Base-by-base conservation (phyloP, 2,113 vertebrate genomes). In the Anthoscopus minutus region DNA sequence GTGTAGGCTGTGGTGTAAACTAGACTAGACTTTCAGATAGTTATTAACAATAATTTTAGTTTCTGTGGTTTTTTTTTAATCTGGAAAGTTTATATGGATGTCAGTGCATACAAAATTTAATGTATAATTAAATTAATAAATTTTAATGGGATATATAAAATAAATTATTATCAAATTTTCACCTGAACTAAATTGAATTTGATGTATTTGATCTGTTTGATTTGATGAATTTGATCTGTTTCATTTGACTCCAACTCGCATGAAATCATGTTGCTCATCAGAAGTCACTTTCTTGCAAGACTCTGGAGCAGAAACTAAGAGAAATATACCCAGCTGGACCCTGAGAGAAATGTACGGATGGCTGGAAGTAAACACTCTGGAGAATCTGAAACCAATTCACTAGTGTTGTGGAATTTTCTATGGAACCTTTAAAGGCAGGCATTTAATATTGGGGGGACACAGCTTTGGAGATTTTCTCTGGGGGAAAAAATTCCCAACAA, bases 401-500 rank as follows among this genome's bases (percentile, higher is more conserved):
- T 35, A 25, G 5, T 11, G 8, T 15, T 44, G 5, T 30, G 22
- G n/a, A 72, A 64, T 48, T n/a, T 89, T 65, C 25, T 37, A 4
- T 35, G 22, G 27, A 13, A 69, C 0, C 3, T 62, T 42, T 56
- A 50, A 58, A 53, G 10, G 4, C 3, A n/a, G n/a, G n/a, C n/a
- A n/a, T n/a, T n/a, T n/a, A 53, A 18, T 42, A 10, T 51, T 16
- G 54, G 23, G 5, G 8, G 1, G 1, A 45, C 13, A 76, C 25
- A 78, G 14, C 3, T 81, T 62, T 24, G 4, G 19, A 79, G 13
- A 45, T 40, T 70, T 89, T 61, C 15, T 57, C 19, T 30, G 7
- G 14, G 37, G 13, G 7, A 11, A 44, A 38, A 74, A 12, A 37
- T 8, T 5, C 1, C 3, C 13, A 22, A 3, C 2, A 11, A 23